Evolutionary conservation across 2,113 vertebrate genomes (phyloP), one percentile per base, ranked within the genome.

Genomic region (Nothocercus nigrocapillus): DNA sequence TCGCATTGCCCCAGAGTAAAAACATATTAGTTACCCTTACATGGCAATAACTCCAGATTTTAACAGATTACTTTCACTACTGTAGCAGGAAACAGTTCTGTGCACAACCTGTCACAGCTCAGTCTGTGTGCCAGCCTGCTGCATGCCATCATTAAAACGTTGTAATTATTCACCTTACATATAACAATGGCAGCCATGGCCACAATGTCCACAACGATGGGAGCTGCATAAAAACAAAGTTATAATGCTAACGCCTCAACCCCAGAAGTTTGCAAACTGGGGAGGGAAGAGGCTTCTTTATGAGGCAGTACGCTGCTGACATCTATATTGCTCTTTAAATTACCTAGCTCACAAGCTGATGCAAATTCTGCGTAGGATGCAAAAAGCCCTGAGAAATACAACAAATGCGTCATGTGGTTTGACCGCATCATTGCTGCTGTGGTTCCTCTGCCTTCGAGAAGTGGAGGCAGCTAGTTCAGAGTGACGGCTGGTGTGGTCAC

Each of bases 101-200:
- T 44, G 61, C 89, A 89, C 94, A 88, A 90, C 91, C 88, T 97
- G 93, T 74, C 45, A 0, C 45, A 15, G 34, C 91, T 32, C 34
- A 0, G 16, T 66, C 86, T 2, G 13, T 1, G 82, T 32, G n/a
- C 58, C 92, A 82, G 90, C 73, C 80, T 22, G 78, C 78, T 66
- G 79, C 81, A 13, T 30, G 3, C 51, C 4, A 1, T 15, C 73
- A 7, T 4, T 6, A 78, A 24, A 1, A 2, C 0, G 0, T 11
- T 20, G 12, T 8, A 61, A 4, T 88, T 30, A 67, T 22, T 88
- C 90, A 68, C 86, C 77, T 72, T 20, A 21, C 16, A 0, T 4
- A 47, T 66, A 76, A 56, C 45, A 88, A 13, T 59, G 51, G 84
- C 78, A 58, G 70, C 5, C 2, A 30, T 5, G 64, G 78, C 90